phyloP scores from a whole-genome alignment of 2,888 invertebrate species.

The Platerodrilus igneus region DNA sequence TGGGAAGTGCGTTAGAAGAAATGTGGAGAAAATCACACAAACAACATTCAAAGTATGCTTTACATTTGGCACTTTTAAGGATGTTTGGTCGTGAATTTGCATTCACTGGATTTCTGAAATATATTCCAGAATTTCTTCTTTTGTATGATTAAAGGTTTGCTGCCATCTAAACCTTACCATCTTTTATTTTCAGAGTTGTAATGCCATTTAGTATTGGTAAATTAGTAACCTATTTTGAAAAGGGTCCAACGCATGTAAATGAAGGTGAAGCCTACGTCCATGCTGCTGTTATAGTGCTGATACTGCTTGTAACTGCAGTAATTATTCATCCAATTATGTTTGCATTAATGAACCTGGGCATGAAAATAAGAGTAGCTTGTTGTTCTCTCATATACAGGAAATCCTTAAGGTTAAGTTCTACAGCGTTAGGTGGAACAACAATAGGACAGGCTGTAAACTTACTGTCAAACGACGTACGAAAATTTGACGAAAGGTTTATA shows the following conservation, averaged over 20 bases:
- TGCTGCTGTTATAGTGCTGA: slow-evolving; percentile 62
- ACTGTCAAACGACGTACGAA: slow-evolving; percentile 64
- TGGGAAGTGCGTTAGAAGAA: slow-evolving; percentile 64
- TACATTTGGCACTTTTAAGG: slow-evolving; percentile 38
- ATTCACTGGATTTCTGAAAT: slow-evolving; percentile 36
- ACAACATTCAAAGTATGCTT: slow-evolving; percentile 39
- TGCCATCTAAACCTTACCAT: background rate
- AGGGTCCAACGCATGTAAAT: slow-evolving; percentile 39
- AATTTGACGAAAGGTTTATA: slow-evolving; percentile 84
- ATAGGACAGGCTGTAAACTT: slow-evolving; percentile 49
- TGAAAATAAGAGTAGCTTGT: slow-evolving; percentile 79
- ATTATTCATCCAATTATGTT: slow-evolving; percentile 79
- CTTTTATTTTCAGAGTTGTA: slow-evolving; percentile 35
- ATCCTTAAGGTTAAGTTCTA: slow-evolving; percentile 45
- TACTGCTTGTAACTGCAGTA: slow-evolving; percentile 36
- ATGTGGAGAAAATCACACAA: slow-evolving; percentile 41
- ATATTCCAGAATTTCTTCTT: slow-evolving; percentile 39
- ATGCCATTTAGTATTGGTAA: slow-evolving; percentile 56
- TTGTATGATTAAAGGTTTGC: too few relatives aligned
- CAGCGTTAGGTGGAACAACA: slow-evolving; percentile 59
- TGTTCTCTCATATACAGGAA: slow-evolving; percentile 83
- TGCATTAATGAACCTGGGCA: slow-evolving; percentile 75
- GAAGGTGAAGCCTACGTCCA: slow-evolving; percentile 66
- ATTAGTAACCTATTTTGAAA: slow-evolving; percentile 59
- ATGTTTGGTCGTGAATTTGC: slow-evolving; percentile 38